Base-by-base conservation (phyloP, 2,888 invertebrate genomes). In the Leptarthrus brevirostris region DNA sequence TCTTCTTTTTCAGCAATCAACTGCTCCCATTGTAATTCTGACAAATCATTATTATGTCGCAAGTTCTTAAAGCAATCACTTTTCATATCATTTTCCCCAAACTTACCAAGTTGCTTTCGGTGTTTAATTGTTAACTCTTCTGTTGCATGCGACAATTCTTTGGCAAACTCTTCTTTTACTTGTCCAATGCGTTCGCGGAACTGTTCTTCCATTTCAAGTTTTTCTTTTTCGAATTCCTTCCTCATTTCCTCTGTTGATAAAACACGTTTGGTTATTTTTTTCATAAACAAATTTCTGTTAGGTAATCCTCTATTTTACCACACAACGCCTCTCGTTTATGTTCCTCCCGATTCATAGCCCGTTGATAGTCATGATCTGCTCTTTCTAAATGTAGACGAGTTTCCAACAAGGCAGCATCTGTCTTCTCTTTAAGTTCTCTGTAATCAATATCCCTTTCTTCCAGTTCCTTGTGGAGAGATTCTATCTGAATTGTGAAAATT, bases 201-300 rank as follows among this genome's bases (percentile, higher is more conserved):
- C 5, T 87, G 87, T 83, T 91, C 90, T 80, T 92, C 93, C 73
- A 92, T 89, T 83, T 92, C 92, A 80, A 91, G 90, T 81, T 93
- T 86, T 73, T 92, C 87, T 78, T 90, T 86, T 56, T 93, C 86
- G 66, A 92, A 86, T 80, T 93, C 92, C 72, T 81, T 69, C 16
- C 22, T 69, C 52, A 69, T 52, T 69, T 18, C 22, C 22, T 52
- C 52, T 64, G 52, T 69, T 52, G 26, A 24, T 8, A 12, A 53
- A 22, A n/a, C 8, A 18, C 6, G n/a, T 44, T 20, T 52, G 18
- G 6, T 44, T 44, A 12, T 44, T 14, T 44, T 12, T 49, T 49
- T 44, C 16, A 14, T 44, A n/a, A n/a, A n/a, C n/a, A n/a, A n/a
- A n/a, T n/a, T n/a, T n/a, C n/a, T n/a, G n/a, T n/a, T 20, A 40